phyloP scores from a whole-genome alignment of 1,140 invertebrate species.

The Pemphigus obesinymphae region DNA sequence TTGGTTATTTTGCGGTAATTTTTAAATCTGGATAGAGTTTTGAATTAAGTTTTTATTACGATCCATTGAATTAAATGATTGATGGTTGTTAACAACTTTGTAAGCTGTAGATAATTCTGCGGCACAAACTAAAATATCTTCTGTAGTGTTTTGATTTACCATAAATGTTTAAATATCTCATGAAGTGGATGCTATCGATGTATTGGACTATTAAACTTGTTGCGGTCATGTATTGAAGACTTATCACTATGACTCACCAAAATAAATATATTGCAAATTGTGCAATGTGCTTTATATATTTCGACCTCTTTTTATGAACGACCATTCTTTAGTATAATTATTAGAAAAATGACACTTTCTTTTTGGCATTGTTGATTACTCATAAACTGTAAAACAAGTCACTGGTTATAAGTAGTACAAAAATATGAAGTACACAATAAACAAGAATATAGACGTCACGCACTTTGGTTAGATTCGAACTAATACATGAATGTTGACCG shows the following conservation, averaged over 20 bases:
- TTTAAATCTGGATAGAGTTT: too few relatives aligned
- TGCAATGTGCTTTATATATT: slow-evolving; percentile 3
- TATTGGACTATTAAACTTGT: slow-evolving; percentile 9
- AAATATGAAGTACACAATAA: not conserved
- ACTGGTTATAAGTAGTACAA: not conserved
- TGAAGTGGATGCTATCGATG: too few relatives aligned
- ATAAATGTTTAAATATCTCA: too few relatives aligned
- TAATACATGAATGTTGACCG: not conserved
- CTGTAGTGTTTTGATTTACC: too few relatives aligned
- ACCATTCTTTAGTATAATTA: slow-evolving; percentile 5
- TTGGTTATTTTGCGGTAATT: too few relatives aligned
- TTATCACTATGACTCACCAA: not conserved
- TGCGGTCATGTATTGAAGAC: slow-evolving; percentile 17
- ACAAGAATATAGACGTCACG: not conserved
- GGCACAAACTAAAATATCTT: too few relatives aligned
- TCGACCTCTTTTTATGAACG: slow-evolving; percentile 17
- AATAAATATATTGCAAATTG: slow-evolving; percentile 20
- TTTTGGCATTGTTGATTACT: slow-evolving; percentile 24
- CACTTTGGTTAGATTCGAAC: not conserved
- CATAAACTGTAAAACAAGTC: slow-evolving; percentile 3
- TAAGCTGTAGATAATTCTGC: too few relatives aligned
- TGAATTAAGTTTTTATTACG: too few relatives aligned
- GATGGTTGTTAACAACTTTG: too few relatives aligned
- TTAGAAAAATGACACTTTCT: slow-evolving; percentile 7
- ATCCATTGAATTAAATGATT: too few relatives aligned